Conservation (phyloP, 2,797 vertebrate genomes). For the Crenichthys baileyi region DNA sequence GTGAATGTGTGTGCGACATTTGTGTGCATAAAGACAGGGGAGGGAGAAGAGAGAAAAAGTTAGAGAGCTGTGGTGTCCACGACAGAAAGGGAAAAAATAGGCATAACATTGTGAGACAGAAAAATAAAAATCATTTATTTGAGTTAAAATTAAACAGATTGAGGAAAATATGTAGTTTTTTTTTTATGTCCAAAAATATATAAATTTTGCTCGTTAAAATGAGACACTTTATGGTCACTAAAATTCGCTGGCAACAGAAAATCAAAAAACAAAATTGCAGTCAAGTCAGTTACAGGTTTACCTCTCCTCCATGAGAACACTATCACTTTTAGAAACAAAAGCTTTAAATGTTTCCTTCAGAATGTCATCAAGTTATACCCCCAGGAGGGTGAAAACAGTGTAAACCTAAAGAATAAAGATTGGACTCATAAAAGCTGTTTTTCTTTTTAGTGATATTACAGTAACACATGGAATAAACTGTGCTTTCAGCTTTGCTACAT, state of each 20-base stretch:
- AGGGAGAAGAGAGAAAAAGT: constrained; percentile 10
- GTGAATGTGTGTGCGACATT: constrained; percentile 39
- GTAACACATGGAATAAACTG: background rate
- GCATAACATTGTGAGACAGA: background rate
- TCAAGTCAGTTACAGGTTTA: background rate
- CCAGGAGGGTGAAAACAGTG: background rate
- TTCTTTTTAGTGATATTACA: background rate
- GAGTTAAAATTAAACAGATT: background rate
- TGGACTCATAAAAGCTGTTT: background rate
- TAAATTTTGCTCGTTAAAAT: background rate
- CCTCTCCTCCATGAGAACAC: background rate
- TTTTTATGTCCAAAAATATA: background rate
- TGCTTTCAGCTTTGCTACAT: background rate
- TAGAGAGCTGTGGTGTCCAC: constrained; percentile 6
- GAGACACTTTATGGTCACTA: background rate
- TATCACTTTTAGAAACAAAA: background rate
- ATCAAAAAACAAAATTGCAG: background rate
- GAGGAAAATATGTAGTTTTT: background rate
- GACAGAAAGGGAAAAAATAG: background rate
- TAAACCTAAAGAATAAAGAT: background rate
- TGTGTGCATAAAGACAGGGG: constrained; percentile 31
- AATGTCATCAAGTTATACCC: background rate
- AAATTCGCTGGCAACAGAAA: background rate
- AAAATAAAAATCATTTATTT: background rate
- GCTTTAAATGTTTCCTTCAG: background rate